Percentiles rank a stretch among this genome's conserved stretches.
phyloP scores from a whole-genome alignment of 2,797 vertebrate genomes.

The Amniataba percoides region DNA sequence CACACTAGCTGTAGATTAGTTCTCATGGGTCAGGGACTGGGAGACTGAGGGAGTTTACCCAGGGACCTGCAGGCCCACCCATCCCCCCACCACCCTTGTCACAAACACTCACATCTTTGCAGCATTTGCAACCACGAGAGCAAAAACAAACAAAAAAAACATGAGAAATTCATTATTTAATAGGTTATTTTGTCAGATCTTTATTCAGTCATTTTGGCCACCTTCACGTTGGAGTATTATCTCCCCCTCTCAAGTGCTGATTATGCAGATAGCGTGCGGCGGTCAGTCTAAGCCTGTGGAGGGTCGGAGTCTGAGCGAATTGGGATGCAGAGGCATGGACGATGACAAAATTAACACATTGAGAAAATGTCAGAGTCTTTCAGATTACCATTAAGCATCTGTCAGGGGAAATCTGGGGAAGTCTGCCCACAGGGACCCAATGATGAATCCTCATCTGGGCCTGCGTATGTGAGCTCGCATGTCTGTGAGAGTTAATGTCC shows the following conservation, averaged over 20 bases:
- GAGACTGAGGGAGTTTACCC: constrained; percentile 36
- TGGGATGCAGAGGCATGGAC: constrained; percentile 28
- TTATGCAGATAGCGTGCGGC: constrained; percentile 1
- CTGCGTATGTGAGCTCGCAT: constrained; percentile 15
- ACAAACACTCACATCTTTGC: constrained; percentile 25
- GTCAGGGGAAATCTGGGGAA: constrained; percentile 35
- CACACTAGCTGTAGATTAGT: neutral
- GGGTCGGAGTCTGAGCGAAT: neutral
- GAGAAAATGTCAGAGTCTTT: constrained; percentile 28
- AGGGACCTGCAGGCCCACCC: constrained; percentile 25
- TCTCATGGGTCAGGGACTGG: constrained; percentile 22
- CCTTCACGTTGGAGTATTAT: neutral
- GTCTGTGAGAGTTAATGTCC: constrained; percentile 30
- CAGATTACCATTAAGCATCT: constrained; percentile 48
- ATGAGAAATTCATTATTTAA: neutral
- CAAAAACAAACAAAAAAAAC: neutral
- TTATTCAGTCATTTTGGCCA: neutral
- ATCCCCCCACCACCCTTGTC: constrained; percentile 38
- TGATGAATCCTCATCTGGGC: constrained; percentile 38
- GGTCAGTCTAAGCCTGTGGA: neutral
- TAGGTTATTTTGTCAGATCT: neutral
- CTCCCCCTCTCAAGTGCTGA: neutral
- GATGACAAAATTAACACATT: constrained; percentile 33
- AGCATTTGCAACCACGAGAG: neutral
- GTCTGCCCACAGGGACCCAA: constrained; percentile 33